Evolutionary conservation across 2,797 vertebrate genomes (phyloP).

Genomic region (Bradypodion pumilum): DNA sequence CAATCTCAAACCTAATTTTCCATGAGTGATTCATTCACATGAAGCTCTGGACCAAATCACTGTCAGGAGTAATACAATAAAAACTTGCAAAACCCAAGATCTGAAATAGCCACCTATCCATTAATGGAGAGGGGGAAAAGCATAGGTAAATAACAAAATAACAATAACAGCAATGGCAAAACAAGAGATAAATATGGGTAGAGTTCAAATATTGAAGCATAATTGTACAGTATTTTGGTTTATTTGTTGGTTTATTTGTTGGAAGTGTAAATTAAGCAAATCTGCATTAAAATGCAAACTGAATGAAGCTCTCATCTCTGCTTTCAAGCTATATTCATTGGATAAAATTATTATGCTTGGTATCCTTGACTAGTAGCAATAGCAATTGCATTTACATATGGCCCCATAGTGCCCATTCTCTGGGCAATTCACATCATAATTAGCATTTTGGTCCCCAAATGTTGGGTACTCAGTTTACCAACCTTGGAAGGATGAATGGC

Average conservation of each 20-base stretch:
- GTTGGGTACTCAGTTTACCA: too few species aligned
- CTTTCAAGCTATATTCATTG: neutral
- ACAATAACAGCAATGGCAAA: neutral
- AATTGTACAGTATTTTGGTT: too few species aligned
- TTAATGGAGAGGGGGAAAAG: neutral
- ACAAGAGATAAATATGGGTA: too few species aligned
- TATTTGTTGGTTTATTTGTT: too few species aligned
- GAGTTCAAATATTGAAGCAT: neutral
- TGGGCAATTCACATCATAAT: too few species aligned
- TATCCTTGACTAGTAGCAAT: neutral
- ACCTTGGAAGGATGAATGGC: too few species aligned
- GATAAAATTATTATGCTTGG: neutral
- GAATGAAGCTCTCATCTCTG: neutral
- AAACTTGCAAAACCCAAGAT: too few species aligned
- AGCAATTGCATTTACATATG: too few species aligned
- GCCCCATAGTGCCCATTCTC: too few species aligned
- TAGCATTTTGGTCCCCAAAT: too few species aligned
- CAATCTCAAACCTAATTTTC: neutral
- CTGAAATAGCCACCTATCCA: neutral
- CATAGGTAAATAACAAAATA: neutral
- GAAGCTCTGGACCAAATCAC: neutral
- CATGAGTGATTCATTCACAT: neutral
- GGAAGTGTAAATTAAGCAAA: neutral
- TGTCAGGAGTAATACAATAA: neutral
- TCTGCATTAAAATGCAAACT: too few species aligned